Conservation (phyloP, 2,113 vertebrate species). For the Neolamprologus modestus region DNA sequence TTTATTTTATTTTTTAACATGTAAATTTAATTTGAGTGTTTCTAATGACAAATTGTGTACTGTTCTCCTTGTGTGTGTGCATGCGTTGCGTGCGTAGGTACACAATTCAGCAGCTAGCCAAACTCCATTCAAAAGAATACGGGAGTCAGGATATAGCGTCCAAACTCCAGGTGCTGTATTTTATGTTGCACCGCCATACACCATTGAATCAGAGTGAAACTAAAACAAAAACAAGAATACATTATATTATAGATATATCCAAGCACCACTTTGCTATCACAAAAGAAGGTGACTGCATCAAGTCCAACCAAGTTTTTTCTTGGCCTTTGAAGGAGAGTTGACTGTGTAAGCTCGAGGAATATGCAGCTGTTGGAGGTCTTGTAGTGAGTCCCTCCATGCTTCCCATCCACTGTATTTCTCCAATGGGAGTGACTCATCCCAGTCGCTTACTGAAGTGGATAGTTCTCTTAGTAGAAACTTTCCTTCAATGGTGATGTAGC, state of each 20-base stretch:
- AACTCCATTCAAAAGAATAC: background rate
- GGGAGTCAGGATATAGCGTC: background rate
- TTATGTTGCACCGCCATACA: background rate
- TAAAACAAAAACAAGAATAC: too few species aligned
- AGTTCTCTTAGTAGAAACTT: too few species aligned
- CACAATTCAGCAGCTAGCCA: background rate
- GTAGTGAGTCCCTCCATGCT: background rate
- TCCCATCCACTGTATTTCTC: background rate
- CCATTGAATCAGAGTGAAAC: background rate
- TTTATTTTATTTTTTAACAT: background rate
- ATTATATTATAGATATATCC: background rate
- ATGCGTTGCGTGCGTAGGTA: background rate
- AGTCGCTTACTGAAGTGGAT: rapidly evolving
- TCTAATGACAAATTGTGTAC: background rate
- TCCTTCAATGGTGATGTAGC: too few species aligned
- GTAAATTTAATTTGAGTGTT: background rate
- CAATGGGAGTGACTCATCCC: background rate
- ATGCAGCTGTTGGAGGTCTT: background rate
- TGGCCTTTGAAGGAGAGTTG: background rate
- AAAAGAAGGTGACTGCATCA: background rate
- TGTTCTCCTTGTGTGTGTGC: background rate
- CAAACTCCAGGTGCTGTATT: background rate
- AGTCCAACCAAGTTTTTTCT: background rate
- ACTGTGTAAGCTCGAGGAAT: background rate
- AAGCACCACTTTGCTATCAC: background rate